Conservation (phyloP, 2,113 vertebrate species). For the Forbesichthys papilliferus region DNA sequence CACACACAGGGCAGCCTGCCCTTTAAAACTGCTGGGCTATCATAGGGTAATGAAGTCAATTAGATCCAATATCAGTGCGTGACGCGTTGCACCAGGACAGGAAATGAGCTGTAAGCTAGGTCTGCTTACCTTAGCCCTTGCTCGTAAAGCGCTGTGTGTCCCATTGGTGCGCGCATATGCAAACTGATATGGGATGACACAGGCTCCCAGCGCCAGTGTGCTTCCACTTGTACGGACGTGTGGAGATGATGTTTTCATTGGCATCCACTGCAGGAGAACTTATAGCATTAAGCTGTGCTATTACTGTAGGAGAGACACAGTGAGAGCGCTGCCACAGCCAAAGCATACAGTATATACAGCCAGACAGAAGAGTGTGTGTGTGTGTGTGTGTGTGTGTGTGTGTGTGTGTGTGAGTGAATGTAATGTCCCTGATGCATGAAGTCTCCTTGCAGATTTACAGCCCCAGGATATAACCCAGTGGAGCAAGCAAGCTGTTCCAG, state of each 20-base stretch:
- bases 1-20: slow-evolving; percentile 31
- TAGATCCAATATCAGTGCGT: slow-evolving; percentile 25
- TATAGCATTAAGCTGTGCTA: no score
- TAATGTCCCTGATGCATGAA: neutral
- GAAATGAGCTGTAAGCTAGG: neutral
- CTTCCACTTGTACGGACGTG: no score
- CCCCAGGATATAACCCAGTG: neutral
- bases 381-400: neutral
- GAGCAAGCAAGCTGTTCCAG: neutral
- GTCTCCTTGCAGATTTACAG: neutral
- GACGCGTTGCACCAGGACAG: slow-evolving; percentile 1
- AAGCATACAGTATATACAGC: slow-evolving; percentile 28
- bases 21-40: slow-evolving; percentile 38
- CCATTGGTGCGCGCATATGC: no score
- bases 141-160: no score
- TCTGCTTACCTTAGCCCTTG: neutral
- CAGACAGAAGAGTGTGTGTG: neutral
- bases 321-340: slow-evolving; percentile 6
- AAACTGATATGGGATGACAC: no score
- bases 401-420: neutral
- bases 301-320: slow-evolving; percentile 11
- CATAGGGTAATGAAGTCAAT: slow-evolving; percentile 36
- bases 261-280: no score
- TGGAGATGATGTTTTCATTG: no score
- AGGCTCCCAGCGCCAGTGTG: no score